A percentile compares a stretch with the other conserved stretches of the same genome.
Conservation (phyloP, 2,113 vertebrate genomes). For the Scatophagus argus region DNA sequence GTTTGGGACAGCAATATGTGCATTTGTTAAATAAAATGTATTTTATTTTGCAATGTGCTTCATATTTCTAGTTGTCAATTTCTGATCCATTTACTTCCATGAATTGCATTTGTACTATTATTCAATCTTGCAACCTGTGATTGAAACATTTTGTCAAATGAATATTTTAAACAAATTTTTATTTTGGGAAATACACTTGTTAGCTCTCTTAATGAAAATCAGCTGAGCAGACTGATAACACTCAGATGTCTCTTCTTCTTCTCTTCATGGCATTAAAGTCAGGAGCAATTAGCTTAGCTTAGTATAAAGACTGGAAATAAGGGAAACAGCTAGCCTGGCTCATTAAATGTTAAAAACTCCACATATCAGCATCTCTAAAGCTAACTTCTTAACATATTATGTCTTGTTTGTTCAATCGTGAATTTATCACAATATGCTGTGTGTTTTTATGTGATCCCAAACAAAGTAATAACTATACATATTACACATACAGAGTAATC, state of each 20-base stretch:
- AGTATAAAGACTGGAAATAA: neutral
- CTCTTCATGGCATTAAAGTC: neutral
- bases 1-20: conserved; percentile 8
- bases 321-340: neutral
- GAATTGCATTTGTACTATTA: neutral
- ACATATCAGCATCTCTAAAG: neutral
- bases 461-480: neutral
- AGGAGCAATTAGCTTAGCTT: neutral
- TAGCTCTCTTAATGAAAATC: neutral
- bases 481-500: neutral
- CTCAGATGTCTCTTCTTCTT: neutral
- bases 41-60: neutral
- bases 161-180: neutral
- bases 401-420: neutral
- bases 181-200: neutral
- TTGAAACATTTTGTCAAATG: conserved; percentile 1
- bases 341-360: too few species aligned
- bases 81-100: neutral
- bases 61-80: neutral
- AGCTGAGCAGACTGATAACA: neutral
- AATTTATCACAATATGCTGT: too few species aligned
- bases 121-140: neutral
- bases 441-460: too few species aligned
- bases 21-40: neutral
- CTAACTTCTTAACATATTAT: neutral